Conservation (phyloP, 2,113 vertebrate genomes). For the Pycnonotus jocosus region DNA sequence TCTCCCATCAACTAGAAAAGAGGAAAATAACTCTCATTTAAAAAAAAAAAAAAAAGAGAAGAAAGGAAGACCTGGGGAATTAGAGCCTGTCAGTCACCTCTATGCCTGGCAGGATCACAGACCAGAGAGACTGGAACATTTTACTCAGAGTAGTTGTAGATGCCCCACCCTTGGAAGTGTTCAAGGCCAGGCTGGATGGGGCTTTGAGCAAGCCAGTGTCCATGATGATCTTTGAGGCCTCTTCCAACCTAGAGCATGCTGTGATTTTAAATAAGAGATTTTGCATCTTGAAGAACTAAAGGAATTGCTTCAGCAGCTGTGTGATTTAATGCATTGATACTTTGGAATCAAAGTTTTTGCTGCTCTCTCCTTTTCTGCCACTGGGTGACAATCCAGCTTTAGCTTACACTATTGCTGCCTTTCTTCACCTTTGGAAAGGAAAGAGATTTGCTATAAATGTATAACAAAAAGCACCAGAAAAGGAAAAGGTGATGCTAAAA, state of each 20-base stretch:
- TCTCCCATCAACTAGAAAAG: background rate
- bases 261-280: background rate
- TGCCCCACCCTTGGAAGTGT: background rate
- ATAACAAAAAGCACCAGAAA: background rate
- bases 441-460: background rate
- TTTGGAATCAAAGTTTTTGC: background rate
- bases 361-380: background rate
- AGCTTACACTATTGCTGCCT: background rate
- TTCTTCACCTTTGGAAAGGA: background rate
- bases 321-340: background rate
- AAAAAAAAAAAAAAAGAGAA: background rate
- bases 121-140: background rate
- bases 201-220: background rate
- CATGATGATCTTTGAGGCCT: background rate
- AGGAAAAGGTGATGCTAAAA: background rate
- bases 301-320: background rate
- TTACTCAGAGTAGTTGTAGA: background rate
- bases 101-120: background rate
- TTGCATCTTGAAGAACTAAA: background rate
- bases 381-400: constrained; percentile 38
- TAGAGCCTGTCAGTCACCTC: background rate
- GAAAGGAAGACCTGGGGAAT: background rate
- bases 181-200: background rate
- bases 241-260: background rate
- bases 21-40: background rate